A percentile compares a stretch with the other conserved stretches of the same genome.
Evolutionary conservation across 2,888 invertebrate species (phyloP).

Genomic region (Lycophotia porphyrea): DNA sequence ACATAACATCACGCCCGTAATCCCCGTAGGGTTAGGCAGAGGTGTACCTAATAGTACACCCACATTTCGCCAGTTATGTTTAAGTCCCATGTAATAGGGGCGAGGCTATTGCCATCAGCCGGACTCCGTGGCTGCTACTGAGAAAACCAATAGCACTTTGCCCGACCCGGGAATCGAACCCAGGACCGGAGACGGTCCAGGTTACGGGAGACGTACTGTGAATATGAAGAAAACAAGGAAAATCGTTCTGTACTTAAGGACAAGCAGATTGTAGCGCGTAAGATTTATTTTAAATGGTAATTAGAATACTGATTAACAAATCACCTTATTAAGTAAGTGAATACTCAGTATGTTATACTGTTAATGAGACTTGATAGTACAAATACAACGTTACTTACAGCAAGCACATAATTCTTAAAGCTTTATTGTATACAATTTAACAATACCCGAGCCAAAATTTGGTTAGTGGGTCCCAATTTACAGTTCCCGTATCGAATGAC

Average conservation of each 20-base stretch:
- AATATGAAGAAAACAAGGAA: slow-evolving; percentile 21
- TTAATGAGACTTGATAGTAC: not conserved
- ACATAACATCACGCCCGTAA: no score
- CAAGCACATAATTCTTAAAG: slow-evolving; percentile 17
- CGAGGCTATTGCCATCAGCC: no score
- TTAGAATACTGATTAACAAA: slow-evolving; percentile 1
- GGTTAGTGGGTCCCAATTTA: slow-evolving; percentile 38
- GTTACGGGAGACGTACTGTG: slow-evolving; percentile 20
- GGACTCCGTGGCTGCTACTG: no score
- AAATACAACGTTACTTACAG: not conserved
- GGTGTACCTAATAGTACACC: no score
- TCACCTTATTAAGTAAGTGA: not conserved
- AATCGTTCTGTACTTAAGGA: not conserved
- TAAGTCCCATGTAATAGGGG: no score
- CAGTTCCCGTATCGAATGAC: slow-evolving; percentile 35
- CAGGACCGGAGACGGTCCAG: no score
- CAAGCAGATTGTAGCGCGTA: not conserved
- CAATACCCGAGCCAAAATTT: slow-evolving; percentile 31
- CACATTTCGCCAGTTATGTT: no score
- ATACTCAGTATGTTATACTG: not conserved
- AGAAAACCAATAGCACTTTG: no score
- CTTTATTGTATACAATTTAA: slow-evolving; percentile 26
- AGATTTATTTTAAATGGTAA: slow-evolving; percentile 18
- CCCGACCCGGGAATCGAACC: no score
- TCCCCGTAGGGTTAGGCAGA: no score